phyloP scores from a whole-genome alignment of 2,113 vertebrate genomes.

The Sylvia atricapilla region DNA sequence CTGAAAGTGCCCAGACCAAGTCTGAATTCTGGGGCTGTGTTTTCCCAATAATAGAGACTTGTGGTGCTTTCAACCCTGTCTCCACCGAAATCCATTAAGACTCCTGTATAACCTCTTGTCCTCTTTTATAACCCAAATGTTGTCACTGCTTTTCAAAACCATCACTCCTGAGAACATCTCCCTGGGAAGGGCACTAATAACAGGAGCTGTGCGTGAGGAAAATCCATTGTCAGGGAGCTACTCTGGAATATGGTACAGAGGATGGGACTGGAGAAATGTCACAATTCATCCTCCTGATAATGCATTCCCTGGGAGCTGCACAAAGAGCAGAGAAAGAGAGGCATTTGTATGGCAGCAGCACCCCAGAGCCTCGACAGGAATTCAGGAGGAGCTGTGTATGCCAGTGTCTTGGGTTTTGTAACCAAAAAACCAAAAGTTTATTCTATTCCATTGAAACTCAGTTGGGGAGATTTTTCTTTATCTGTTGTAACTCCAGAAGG shows the following conservation, averaged over 20 bases:
- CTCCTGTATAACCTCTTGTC: neutral
- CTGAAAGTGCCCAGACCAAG: neutral
- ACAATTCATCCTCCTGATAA: constrained; percentile 17
- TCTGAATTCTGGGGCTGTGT: neutral
- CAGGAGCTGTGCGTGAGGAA: neutral
- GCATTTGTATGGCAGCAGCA: constrained; percentile 12
- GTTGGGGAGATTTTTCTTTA: no score
- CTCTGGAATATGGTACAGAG: neutral
- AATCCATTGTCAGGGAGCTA: constrained; percentile 6
- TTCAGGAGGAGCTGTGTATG: neutral
- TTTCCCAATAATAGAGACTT: neutral
- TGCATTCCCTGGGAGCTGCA: constrained; percentile 10
- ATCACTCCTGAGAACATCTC: neutral
- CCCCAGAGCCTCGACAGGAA: neutral
- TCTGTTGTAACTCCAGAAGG: no score
- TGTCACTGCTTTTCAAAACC: constrained; percentile 21
- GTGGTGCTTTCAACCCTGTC: neutral
- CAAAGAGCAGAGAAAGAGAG: neutral
- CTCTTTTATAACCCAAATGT: neutral
- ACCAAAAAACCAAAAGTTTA: no score
- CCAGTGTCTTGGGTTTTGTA: no score
- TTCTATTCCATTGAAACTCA: no score
- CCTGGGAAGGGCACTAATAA: neutral
- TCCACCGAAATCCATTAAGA: neutral
- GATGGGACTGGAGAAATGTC: neutral